Evolutionary conservation across 2,888 invertebrate species (phyloP).

Genomic region (Lepidochitona cinerea): DNA sequence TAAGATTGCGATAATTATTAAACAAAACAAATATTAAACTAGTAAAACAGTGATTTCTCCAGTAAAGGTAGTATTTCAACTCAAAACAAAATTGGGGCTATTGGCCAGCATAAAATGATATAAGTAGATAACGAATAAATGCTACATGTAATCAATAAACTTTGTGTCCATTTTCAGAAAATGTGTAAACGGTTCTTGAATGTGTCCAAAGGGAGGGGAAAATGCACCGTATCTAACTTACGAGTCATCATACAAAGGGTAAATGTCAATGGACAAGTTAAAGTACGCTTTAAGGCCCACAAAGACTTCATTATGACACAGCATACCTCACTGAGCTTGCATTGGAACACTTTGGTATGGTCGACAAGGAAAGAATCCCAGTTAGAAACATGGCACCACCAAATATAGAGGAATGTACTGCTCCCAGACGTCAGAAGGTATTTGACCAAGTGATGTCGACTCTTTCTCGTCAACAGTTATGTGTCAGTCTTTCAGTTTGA

Average conservation of each 20-base stretch:
- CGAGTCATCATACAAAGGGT: constrained; percentile 26
- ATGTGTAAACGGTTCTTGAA: constrained; percentile 22
- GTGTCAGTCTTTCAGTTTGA: too few relatives aligned
- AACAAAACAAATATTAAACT: too few relatives aligned
- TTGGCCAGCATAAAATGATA: too few relatives aligned
- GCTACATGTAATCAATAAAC: too few relatives aligned
- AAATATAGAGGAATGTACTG: not conserved
- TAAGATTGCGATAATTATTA: too few relatives aligned
- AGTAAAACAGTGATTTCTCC: too few relatives aligned
- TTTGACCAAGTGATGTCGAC: constrained; percentile 9
- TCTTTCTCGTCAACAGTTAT: too few relatives aligned
- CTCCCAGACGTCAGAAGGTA: not conserved
- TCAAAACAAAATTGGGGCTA: too few relatives aligned
- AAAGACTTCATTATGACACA: constrained; percentile 23
- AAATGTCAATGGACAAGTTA: constrained; percentile 37
- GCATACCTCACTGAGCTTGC: not conserved
- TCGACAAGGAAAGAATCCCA: not conserved
- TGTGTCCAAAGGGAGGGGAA: constrained; percentile 12
- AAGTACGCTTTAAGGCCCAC: constrained; percentile 23
- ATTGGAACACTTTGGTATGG: not conserved
- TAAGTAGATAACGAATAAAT: too few relatives aligned
- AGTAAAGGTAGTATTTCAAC: too few relatives aligned
- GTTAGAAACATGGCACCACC: not conserved
- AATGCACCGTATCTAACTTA: constrained; percentile 26
- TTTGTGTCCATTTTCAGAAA: too few relatives aligned